Percentiles rank a stretch among this genome's conserved stretches.
Conservation (phyloP, 2,888 invertebrate species). For the Harpagoxenus sublaevis region DNA sequence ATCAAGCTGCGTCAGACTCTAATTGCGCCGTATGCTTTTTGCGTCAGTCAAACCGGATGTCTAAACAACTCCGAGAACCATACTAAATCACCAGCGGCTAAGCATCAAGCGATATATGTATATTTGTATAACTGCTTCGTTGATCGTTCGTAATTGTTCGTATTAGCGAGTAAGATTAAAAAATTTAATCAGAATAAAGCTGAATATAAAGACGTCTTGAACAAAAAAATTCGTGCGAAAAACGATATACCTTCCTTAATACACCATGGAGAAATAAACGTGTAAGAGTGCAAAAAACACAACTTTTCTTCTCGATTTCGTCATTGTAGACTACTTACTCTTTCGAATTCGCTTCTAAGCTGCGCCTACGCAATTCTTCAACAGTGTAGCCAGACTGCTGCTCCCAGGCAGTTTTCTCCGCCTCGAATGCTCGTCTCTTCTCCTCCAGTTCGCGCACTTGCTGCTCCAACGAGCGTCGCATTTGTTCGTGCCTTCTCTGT, state of each 20-base stretch:
- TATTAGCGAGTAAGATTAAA: slow-evolving; percentile 43
- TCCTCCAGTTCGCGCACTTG: slow-evolving; percentile 97
- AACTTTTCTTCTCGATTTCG: slow-evolving; percentile 7
- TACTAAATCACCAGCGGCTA: slow-evolving; percentile 34
- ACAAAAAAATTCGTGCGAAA: slow-evolving; percentile 30
- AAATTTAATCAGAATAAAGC: slow-evolving; percentile 17
- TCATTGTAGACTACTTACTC: slow-evolving; percentile 89
- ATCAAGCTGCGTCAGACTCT: slow-evolving; percentile 43
- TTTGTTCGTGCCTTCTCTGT: slow-evolving; percentile 95
- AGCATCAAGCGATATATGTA: slow-evolving; percentile 30
- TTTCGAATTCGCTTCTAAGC: slow-evolving; percentile 96
- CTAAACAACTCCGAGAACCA: slow-evolving; percentile 31
- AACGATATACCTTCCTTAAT: slow-evolving; percentile 19
- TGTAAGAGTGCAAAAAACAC: slow-evolving; percentile 31
- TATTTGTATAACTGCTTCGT: slow-evolving; percentile 26
- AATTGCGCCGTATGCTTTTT: slow-evolving; percentile 21
- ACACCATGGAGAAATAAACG: slow-evolving; percentile 31
- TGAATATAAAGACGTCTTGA: slow-evolving; percentile 1
- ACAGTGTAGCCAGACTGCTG: slow-evolving; percentile 95
- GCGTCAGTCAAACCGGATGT: slow-evolving; percentile 14
- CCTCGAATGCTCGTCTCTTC: slow-evolving; percentile 93
- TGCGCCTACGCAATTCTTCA: slow-evolving; percentile 95
- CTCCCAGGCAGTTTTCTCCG: slow-evolving; percentile 96
- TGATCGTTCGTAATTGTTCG: slow-evolving; percentile 13
- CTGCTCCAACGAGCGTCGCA: slow-evolving; percentile 92